Conservation (phyloP, 2,797 vertebrate genomes). For the Linurgus olivaceus region DNA sequence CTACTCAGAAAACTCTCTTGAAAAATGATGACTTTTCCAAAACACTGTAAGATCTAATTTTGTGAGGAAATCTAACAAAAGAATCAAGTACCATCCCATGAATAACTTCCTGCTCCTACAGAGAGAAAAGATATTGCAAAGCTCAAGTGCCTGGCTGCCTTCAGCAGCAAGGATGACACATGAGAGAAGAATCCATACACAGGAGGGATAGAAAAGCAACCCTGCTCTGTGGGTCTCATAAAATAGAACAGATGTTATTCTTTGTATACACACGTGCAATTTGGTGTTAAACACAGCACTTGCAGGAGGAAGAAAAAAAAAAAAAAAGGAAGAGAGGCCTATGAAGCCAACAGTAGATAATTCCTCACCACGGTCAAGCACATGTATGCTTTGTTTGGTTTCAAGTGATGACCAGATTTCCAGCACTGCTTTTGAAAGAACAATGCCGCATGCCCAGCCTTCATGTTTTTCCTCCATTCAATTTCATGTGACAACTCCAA, state of each 20-base stretch:
- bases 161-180: constrained; percentile 22
- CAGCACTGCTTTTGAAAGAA: not conserved
- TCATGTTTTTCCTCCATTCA: not conserved
- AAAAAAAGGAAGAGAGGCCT: not conserved
- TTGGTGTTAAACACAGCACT: not conserved
- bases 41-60: not conserved
- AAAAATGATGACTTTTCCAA: not conserved
- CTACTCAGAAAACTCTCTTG: not conserved
- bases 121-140: not conserved
- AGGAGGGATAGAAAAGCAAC: not conserved
- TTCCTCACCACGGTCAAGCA: not conserved
- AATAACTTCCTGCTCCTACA: constrained; percentile 8
- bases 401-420: not conserved
- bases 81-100: not conserved
- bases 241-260: constrained; percentile 29
- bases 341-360: not conserved
- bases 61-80: constrained; percentile 14
- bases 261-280: not conserved
- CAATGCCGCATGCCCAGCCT: not conserved
- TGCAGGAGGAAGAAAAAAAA: not conserved
- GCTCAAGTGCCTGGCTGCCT: constrained; percentile 26
- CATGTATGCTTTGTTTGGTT: not conserved
- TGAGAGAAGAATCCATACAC: constrained; percentile 10
- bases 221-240: not conserved
- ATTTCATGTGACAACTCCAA: constrained; percentile 29